Percentiles rank a stretch among this genome's conserved stretches.
These are phyloP conservation scores for Danio rerio DNA, from an alignment of 2,113 vertebrate species.

Conservation along the genomic window DNA sequence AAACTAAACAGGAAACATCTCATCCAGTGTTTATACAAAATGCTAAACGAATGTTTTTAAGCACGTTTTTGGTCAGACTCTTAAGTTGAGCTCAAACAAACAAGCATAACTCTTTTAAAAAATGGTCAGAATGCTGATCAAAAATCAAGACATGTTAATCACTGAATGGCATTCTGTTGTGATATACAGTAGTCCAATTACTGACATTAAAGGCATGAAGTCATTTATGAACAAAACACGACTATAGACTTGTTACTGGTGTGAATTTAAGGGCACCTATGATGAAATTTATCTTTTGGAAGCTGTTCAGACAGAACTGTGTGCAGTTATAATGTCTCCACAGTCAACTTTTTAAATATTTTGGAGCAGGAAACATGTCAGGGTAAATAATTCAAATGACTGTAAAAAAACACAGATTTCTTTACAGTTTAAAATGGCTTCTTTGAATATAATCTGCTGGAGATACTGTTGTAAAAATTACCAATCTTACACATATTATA, in stretches of 20 bases:
- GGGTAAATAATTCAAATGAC: too few species aligned
- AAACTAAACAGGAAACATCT: slow-evolving; percentile 68
- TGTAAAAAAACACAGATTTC: neutral
- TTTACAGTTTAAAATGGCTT: too few species aligned
- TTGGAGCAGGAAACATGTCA: too few species aligned
- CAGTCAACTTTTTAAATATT: too few species aligned
- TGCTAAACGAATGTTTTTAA: neutral
- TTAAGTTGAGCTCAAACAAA: slow-evolving; percentile 30
- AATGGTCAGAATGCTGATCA: neutral
- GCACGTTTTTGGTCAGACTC: neutral
- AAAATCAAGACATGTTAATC: neutral
- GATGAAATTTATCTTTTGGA: too few species aligned
- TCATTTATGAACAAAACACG: too few species aligned
- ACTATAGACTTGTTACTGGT: neutral
- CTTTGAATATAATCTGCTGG: too few species aligned
- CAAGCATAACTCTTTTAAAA: neutral
- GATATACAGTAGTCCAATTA: neutral
- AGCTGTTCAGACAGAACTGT: too few species aligned
- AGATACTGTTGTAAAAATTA: too few species aligned
- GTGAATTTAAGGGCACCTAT: neutral
- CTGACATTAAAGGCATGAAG: neutral
- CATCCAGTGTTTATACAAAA: slow-evolving; percentile 56
- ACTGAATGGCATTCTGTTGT: neutral
- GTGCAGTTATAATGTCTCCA: too few species aligned
- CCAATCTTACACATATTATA: too few species aligned